Base-by-base conservation (phyloP, 2,797 vertebrate species). In the Enteromius treurensis region DNA sequence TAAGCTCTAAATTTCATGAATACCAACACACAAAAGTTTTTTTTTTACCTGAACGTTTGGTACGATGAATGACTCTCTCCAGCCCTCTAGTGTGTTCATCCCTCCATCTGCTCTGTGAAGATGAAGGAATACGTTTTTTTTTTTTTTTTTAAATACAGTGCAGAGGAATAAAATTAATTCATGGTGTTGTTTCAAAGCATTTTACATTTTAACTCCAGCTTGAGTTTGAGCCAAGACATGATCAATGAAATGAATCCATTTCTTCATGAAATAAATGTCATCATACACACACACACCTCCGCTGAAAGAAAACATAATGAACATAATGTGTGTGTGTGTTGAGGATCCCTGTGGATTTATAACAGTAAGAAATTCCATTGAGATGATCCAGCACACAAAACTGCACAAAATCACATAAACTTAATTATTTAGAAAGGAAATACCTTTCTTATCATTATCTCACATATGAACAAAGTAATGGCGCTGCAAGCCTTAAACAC, bases 61-160 rank as follows among this genome's bases (percentile, higher is more conserved):
- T 94, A 45, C 96, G 95, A 10, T 88, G 94, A 88, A 94, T 89
- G 1, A 85, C 68, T 93, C 23, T 94, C 93, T 90, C 91, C 91
- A 58, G 90, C 40, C 55, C 91, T 92, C 82, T 90, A 84, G 78
- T 91, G 37, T 94, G 94, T 86, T 94, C 93, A 26, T 91, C 90
- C 86, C 91, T 93, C 45, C 93, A 93, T 88, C 92, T 89, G 75
- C 92, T 91, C 93, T 96, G 91, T 94, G 83, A 40, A 86, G 64
- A 88, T 51, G 15, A 79, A 45, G 58, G 69, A 74, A 85, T 49
- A 45, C 0, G 8, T 14, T 77, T 34, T 75, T n/a, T 42, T 80
- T 74, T 75, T 26, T 26, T 26, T 26, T 26, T 26, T 26, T 26
- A 17, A 65, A 81, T 64, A 60, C 11, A 78, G n/a, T 58, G 9